Evolutionary conservation across 1,140 invertebrate genomes (phyloP).

Genomic region (Aculops lycopersici): DNA sequence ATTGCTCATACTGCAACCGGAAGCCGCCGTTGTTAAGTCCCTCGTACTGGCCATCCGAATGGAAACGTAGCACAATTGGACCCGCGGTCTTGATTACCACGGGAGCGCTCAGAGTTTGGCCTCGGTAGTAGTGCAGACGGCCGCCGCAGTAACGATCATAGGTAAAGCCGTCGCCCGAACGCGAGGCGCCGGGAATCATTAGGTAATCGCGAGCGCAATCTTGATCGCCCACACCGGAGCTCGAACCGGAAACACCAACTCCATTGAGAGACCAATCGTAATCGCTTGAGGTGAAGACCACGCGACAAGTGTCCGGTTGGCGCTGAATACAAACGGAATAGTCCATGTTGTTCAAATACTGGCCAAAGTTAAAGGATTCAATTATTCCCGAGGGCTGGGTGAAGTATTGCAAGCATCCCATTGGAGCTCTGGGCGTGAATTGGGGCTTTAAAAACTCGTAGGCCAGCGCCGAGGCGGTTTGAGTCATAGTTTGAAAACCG

Average conservation of each 20-base stretch:
- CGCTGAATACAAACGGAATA: slow-evolving; percentile 12
- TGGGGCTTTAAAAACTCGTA: neutral
- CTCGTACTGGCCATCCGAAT: slow-evolving; percentile 1
- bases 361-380: slow-evolving; percentile 27
- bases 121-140: neutral
- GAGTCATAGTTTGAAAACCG: neutral
- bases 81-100: slow-evolving; percentile 7
- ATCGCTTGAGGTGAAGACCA: slow-evolving; percentile 6
- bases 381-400: slow-evolving; percentile 22
- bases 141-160: slow-evolving; percentile 8
- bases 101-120: neutral
- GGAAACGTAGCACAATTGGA: slow-evolving; percentile 8
- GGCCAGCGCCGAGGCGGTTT: neutral
- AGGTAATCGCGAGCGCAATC: slow-evolving; percentile 7
- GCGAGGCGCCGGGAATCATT: slow-evolving; percentile 6
- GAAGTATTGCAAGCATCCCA: slow-evolving; percentile 28
- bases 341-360: slow-evolving; percentile 11
- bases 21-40: slow-evolving; percentile 5
- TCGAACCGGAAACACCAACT: neutral
- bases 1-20: slow-evolving; percentile 7
- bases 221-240: slow-evolving; percentile 5
- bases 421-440: slow-evolving; percentile 14
- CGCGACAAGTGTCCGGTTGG: slow-evolving; percentile 10
- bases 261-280: slow-evolving; percentile 3
- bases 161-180: slow-evolving; percentile 5